A percentile compares a stretch with the other conserved stretches of the same genome.
These are phyloP conservation scores for Cephalopterus ornatus DNA, from an alignment of 2,113 vertebrate genomes.

Conservation along the genomic window DNA sequence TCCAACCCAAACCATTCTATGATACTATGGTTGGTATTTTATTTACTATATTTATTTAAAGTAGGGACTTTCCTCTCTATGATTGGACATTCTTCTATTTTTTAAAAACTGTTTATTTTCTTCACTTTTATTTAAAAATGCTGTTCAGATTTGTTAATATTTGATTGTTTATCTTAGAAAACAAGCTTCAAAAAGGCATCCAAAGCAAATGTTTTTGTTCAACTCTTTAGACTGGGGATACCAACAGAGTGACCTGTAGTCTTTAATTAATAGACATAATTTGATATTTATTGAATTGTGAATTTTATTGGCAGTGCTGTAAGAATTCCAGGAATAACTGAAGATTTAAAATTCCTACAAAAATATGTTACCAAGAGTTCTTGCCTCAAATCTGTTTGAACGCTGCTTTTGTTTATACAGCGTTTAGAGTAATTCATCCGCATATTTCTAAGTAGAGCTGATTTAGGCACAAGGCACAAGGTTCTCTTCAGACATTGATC, in stretches of 20 bases:
- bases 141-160: neutral
- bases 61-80: neutral
- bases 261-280: constrained; percentile 13
- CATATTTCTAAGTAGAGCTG: neutral
- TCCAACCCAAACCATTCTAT: neutral
- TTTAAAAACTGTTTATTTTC: neutral
- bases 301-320: neutral
- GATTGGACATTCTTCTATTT: neutral
- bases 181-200: neutral
- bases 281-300: neutral
- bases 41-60: neutral
- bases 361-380: neutral
- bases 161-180: neutral
- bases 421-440: neutral
- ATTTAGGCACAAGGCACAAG: neutral
- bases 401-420: constrained; percentile 38
- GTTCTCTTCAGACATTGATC: neutral
- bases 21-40: neutral
- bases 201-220: neutral
- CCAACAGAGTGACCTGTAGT: neutral
- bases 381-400: constrained; percentile 25
- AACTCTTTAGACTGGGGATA: neutral
- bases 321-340: constrained; percentile 28
- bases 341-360: constrained; percentile 16
- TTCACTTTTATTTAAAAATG: neutral